These are phyloP conservation scores for Gastrophysa polygoni DNA, from an alignment of 2,888 invertebrate species.

Conservation along the genomic window DNA sequence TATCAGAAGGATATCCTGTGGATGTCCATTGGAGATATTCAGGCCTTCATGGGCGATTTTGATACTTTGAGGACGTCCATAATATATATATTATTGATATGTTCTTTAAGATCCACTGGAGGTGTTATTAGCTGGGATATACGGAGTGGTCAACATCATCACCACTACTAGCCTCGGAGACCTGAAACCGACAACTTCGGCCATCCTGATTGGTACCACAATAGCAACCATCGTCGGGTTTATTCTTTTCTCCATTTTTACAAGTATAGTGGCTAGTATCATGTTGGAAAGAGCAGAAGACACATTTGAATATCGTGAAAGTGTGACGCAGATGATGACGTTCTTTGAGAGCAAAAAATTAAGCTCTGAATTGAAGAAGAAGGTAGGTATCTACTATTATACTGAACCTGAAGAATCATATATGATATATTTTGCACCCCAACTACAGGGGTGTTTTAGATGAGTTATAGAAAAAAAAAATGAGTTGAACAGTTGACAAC, in stretches of 20 bases:
- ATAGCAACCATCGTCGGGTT: slow-evolving; percentile 23
- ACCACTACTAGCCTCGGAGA: slow-evolving; percentile 24
- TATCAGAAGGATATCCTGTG: too few species aligned
- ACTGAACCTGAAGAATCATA: too few species aligned
- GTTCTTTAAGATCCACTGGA: slow-evolving; percentile 17
- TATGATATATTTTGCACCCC: too few species aligned
- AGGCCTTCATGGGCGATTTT: too few species aligned
- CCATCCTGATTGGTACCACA: slow-evolving; percentile 8
- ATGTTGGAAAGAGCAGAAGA: slow-evolving; percentile 19
- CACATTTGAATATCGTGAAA: slow-evolving; percentile 15
- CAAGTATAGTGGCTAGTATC: slow-evolving; percentile 6
- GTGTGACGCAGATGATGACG: slow-evolving; percentile 10
- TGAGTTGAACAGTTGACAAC: too few species aligned
- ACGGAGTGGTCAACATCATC: slow-evolving; percentile 21
- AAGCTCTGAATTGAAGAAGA: slow-evolving; percentile 2
- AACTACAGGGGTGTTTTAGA: too few species aligned
- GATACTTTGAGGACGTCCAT: too few species aligned
- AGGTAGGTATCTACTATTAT: too few species aligned
- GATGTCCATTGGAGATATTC: too few species aligned
- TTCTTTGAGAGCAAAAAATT: slow-evolving; percentile 20
- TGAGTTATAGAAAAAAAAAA: too few species aligned
- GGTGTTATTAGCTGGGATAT: slow-evolving; percentile 19
- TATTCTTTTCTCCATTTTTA: slow-evolving; percentile 18
- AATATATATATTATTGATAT: background rate
- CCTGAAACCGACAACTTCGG: slow-evolving; percentile 5